Evolutionary conservation across 2,113 vertebrate genomes (phyloP), one percentile per base, ranked within the genome.

Genomic region (Silurus glanis): DNA sequence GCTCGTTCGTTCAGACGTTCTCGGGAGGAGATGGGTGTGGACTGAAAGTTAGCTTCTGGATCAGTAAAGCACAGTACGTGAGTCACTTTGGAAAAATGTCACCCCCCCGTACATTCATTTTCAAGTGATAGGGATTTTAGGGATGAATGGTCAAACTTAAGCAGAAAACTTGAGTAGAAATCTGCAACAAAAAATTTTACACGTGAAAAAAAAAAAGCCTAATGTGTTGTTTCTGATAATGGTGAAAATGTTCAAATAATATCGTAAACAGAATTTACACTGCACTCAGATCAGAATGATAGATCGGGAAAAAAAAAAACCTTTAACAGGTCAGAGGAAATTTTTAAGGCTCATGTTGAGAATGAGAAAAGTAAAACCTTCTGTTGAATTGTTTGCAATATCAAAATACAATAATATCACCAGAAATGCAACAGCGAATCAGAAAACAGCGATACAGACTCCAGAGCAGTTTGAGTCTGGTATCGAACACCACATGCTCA

Each of bases 271-370:
- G n/a, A 47, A 83, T 85, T 53, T 53, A 62, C 74, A 76, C 84
- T 64, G 84, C 84, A 58, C 58, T 37, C 45, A 53, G 10, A 78
- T 21, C n/a, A 53, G 66, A 61, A 80, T 28, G 14, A 55, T 19
- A 9, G 47, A 45, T 8, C 5, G 14, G 51, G 23, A 21, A 14
- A 28, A 37, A 23, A 16, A 9, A 1, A 25, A 16, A 28, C 37
- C 37, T 37, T 37, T 3, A 37, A 89, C 82, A 90, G 89, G 90
- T 53, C 1, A 87, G 85, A 87, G 85, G 88, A 92, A 90, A 92
- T 88, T 92, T 87, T 93, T 93, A 94, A 93, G 92, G 93, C 93
- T 92, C 90, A 51, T 86, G 90, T 90, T 71, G 62, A 90, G 80
- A 91, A 85, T 10, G n/a, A 28, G 75, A n/a, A 37, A 8, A 5